These are phyloP conservation scores for Fopius arisanus DNA, from an alignment of 1,140 invertebrate genomes.

Conservation along the genomic window DNA sequence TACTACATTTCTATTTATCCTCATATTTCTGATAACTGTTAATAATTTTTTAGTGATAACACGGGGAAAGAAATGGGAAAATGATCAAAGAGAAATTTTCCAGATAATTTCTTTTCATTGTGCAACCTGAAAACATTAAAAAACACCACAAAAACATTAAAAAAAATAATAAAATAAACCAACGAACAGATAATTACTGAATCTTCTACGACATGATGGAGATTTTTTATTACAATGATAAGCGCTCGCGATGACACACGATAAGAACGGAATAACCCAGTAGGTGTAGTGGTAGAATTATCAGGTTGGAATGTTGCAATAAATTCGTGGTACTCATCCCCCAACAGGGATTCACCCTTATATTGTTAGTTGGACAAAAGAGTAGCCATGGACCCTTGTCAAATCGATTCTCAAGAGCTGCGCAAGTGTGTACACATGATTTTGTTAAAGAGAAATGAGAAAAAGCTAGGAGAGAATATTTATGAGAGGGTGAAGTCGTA, in stretches of 20 bases:
- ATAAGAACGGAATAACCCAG: constrained; percentile 38
- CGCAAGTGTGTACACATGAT: background rate
- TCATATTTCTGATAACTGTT: background rate
- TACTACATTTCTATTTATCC: background rate
- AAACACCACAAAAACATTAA: too few relatives aligned
- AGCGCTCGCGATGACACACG: constrained; percentile 35
- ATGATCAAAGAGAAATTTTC: background rate
- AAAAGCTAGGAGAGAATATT: background rate
- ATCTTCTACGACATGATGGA: too few relatives aligned
- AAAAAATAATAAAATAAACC: too few relatives aligned
- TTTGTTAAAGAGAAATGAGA: background rate
- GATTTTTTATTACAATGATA: constrained; percentile 1
- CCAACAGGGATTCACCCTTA: constrained; percentile 55
- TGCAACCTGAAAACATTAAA: too few relatives aligned
- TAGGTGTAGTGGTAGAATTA: constrained; percentile 48
- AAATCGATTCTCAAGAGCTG: constrained; percentile 10
- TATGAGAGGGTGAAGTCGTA: background rate
- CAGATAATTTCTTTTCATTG: too few relatives aligned
- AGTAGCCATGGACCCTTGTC: constrained; percentile 39
- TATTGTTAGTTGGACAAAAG: constrained; percentile 61
- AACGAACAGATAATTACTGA: too few relatives aligned
- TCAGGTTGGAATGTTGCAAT: constrained; percentile 60
- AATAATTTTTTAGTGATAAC: background rate
- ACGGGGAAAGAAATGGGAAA: background rate
- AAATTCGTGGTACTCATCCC: constrained; percentile 49